Evolutionary conservation across 1,140 invertebrate genomes (phyloP).

Genomic region (Drosophila ficusphila): DNA sequence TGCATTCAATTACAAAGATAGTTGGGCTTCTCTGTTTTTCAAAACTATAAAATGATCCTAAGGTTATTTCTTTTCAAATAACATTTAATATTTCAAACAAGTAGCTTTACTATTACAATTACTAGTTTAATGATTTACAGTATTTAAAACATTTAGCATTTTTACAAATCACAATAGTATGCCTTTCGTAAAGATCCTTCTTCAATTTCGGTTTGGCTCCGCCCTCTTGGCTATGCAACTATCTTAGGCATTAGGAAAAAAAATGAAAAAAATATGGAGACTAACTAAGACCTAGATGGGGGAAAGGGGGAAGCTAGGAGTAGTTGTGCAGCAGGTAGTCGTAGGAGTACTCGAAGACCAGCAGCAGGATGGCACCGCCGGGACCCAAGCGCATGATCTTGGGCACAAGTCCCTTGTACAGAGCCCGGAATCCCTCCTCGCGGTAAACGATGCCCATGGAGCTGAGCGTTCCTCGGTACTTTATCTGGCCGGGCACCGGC

Average conservation of each 20-base stretch:
- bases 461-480: constrained; percentile 91
- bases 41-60: too few species aligned
- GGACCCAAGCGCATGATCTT: constrained; percentile 96
- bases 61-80: too few species aligned
- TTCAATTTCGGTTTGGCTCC: too few species aligned
- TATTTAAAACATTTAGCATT: background rate
- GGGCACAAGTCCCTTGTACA: constrained; percentile 96
- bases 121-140: too few species aligned
- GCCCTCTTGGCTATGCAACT: too few species aligned
- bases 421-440: constrained; percentile 94
- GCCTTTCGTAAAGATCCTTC: background rate
- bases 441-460: constrained; percentile 91
- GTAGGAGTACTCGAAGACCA: constrained; percentile 93
- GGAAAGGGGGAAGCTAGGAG: constrained; percentile 24
- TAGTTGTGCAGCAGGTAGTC: constrained; percentile 86
- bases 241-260: too few species aligned
- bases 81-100: too few species aligned
- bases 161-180: background rate
- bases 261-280: too few species aligned
- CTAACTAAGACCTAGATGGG: constrained; percentile 5
- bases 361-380: constrained; percentile 95
- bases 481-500: constrained; percentile 88
- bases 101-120: too few species aligned
- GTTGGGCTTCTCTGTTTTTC: too few species aligned
- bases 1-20: too few species aligned